Percentiles rank a stretch among this genome's conserved stretches.
Evolutionary conservation across 1,140 invertebrate genomes (phyloP).

Genomic region (Tachypleus tridentatus): DNA sequence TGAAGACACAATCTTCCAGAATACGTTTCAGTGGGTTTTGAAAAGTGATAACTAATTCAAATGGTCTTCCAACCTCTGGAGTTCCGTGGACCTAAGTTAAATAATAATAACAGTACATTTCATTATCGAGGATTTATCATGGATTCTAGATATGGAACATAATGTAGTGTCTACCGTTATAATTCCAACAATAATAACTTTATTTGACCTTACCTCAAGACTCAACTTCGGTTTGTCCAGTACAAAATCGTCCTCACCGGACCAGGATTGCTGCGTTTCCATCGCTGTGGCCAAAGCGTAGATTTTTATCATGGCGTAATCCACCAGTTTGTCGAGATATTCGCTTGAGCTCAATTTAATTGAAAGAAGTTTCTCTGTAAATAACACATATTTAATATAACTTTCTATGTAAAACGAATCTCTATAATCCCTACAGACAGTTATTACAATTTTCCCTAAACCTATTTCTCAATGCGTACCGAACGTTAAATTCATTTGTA

Average conservation of each 20-base stretch:
- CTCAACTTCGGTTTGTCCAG: constrained; percentile 60
- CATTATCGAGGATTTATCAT: background rate
- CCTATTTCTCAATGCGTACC: too few relatives aligned
- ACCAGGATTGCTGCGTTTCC: constrained; percentile 75
- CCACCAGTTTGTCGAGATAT: constrained; percentile 59
- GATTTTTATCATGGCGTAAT: constrained; percentile 75
- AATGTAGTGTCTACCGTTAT: too few relatives aligned
- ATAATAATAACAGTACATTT: background rate
- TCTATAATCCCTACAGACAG: too few relatives aligned
- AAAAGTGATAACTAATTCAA: constrained; percentile 54
- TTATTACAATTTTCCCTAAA: too few relatives aligned
- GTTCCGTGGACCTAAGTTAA: constrained; percentile 6
- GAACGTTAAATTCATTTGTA: too few relatives aligned
- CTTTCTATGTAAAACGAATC: too few relatives aligned
- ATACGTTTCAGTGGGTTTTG: constrained; percentile 64
- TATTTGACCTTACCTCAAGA: constrained; percentile 32
- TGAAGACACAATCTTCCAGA: constrained; percentile 58
- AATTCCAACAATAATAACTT: too few relatives aligned
- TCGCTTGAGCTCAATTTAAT: constrained; percentile 64
- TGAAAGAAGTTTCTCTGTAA: constrained; percentile 47
- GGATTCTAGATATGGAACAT: too few relatives aligned
- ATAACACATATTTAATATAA: background rate
- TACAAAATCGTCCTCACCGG: constrained; percentile 77
- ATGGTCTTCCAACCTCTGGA: constrained; percentile 41
- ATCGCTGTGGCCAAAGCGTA: constrained; percentile 64